phyloP scores from a whole-genome alignment of 2,113 vertebrate genomes.

The Nycticryphes semicollaris region DNA sequence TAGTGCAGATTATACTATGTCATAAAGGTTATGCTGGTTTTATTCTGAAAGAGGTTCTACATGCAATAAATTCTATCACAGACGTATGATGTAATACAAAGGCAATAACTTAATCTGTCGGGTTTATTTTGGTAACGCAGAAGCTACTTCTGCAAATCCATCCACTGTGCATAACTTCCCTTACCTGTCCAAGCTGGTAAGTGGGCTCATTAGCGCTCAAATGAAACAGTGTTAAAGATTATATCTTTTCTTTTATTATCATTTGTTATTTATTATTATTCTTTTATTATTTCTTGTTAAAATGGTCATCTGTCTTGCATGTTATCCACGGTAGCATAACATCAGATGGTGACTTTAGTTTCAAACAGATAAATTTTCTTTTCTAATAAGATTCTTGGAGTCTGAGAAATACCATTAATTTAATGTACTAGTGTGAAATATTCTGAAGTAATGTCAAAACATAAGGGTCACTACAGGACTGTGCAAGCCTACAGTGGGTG shows the following conservation, averaged over 20 bases:
- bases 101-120: background rate
- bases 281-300: background rate
- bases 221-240: background rate
- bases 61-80: background rate
- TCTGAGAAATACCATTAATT: background rate
- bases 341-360: background rate
- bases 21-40: background rate
- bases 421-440: background rate
- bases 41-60: background rate
- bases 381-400: background rate
- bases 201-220: background rate
- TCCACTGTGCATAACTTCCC: background rate
- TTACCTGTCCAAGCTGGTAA: background rate
- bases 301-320: background rate
- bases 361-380: background rate
- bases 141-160: background rate
- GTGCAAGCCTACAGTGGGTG: background rate
- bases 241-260: background rate
- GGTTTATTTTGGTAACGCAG: background rate
- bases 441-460: background rate
- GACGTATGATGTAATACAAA: background rate
- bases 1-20: background rate
- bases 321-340: background rate
- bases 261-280: too few relatives aligned
- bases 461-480: background rate